Evolutionary conservation across 2,113 vertebrate species (phyloP), one percentile per base, ranked within the genome.

Genomic region (Hyaena hyaena): DNA sequence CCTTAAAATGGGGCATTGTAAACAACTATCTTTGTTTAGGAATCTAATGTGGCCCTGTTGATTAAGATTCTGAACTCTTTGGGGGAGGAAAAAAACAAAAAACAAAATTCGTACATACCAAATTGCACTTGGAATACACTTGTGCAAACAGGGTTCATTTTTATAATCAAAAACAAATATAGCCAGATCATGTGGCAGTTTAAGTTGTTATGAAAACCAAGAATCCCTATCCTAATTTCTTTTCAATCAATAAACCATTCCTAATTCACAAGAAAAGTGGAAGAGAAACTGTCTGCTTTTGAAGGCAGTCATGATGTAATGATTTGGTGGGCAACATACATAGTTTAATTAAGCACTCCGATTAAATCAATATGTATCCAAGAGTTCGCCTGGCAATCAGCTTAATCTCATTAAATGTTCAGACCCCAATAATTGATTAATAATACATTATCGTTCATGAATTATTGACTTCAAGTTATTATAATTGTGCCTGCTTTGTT

Each of bases 391-490:
- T 96, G 98, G 98, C 98, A 98, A 98, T 99, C 99, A 98, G 97
- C 98, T 97, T 99, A 98, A 99, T 99, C 98, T 99, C 98, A 99
- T 99, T 99, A 99, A 98, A 98, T 98, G 98, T 99, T 99, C 98
- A 98, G 98, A 98, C 98, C 98, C 98, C 94, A 48, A 98, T 98
- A 99, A 99, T 99, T 99, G 99, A 99, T 99, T 99, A 99, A 99
- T 99, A 99, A 99, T 99, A 98, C 98, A 99, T 98, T 98, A 98
- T 98, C 97, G 81, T 98, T 99, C 99, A 98, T 99, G 98, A 99
- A 98, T 99, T 99, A 99, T 99, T 99, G 99, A 98, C 98, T 99
- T 93, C 68, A 35, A 98, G 97, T 98, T 98, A 98, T 99, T 98
- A 98, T 98, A 98, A 98, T 98, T 98, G 97, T 98, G 98, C 92